phyloP scores from a whole-genome alignment of 1,140 invertebrate species.

The Apis laboriosa region DNA sequence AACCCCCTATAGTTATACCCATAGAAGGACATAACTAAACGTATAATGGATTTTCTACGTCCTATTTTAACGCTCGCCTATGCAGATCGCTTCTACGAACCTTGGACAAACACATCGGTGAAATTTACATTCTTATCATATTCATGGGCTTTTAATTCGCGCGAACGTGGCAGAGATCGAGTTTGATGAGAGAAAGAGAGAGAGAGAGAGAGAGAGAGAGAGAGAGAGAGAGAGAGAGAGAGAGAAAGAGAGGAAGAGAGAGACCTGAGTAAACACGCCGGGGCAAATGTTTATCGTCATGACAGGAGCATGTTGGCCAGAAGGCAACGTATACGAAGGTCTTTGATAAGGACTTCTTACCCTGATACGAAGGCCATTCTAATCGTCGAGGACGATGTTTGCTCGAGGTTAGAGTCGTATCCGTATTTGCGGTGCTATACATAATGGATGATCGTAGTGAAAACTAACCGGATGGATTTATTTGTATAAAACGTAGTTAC shows the following conservation, averaged over 20 bases:
- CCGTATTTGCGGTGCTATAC: conserved; percentile 31
- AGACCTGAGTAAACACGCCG: conserved; percentile 44
- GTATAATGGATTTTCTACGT: background rate
- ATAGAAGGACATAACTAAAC: conserved; percentile 8
- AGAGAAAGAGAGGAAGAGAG: too few relatives aligned
- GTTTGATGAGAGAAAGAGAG: background rate
- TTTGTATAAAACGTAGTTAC: too few relatives aligned
- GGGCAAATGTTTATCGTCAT: conserved; percentile 21
- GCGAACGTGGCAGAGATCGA: conserved; percentile 40
- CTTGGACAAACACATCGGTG: conserved; percentile 62
- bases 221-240: too few relatives aligned
- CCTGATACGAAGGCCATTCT: conserved; percentile 25
- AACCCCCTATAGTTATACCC: conserved; percentile 42
- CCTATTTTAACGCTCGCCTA: conserved; percentile 51
- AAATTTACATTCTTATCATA: conserved; percentile 73
- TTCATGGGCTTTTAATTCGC: conserved; percentile 74
- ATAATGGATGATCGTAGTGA: conserved; percentile 34
- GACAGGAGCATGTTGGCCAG: background rate
- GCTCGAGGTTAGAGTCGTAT: conserved; percentile 6
- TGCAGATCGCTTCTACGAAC: conserved; percentile 69
- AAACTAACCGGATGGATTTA: conserved; percentile 17
- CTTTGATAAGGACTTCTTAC: conserved; percentile 47
- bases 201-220: too few relatives aligned
- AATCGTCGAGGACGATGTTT: conserved; percentile 38
- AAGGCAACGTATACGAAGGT: background rate